phyloP scores from a whole-genome alignment of 1,140 invertebrate genomes.

The Microplitis demolitor region DNA sequence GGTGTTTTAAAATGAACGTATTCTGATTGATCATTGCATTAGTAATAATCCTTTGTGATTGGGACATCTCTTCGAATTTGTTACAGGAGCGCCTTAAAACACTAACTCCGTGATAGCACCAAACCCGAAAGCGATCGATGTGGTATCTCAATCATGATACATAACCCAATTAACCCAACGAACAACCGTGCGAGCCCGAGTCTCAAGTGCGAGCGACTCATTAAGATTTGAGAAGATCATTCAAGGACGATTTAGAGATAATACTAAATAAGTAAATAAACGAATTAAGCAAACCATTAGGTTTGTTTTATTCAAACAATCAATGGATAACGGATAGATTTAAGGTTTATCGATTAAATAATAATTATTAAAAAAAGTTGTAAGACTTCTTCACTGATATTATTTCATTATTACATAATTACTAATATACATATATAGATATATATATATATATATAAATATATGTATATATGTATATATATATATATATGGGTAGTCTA shows the following conservation, averaged over 20 bases:
- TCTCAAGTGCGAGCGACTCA: constrained; percentile 18
- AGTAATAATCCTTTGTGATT: constrained; percentile 21
- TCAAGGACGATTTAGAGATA: constrained; percentile 10
- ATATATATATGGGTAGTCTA: too few species aligned
- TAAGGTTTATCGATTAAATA: neutral
- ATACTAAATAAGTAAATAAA: constrained; percentile 16
- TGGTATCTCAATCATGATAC: constrained; percentile 29
- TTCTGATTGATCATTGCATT: neutral
- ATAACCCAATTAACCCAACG: constrained; percentile 24
- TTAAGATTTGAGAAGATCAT: constrained; percentile 22
- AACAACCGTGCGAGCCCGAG: constrained; percentile 18
- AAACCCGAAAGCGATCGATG: constrained; percentile 49
- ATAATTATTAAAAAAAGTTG: neutral
- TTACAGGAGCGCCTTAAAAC: constrained; percentile 58
- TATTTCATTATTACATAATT: too few species aligned
- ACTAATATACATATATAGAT: too few species aligned
- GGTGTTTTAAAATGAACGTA: neutral
- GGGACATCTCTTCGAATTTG: constrained; percentile 37
- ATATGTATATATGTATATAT: too few species aligned
- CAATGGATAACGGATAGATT: neutral
- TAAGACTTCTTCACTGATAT: too few species aligned
- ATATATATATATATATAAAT: too few species aligned
- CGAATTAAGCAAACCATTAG: neutral
- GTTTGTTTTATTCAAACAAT: too few species aligned
- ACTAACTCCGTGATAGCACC: constrained; percentile 48